Evolutionary conservation across 2,888 invertebrate species (phyloP), one percentile per base, ranked within the genome.

Genomic region (Athalia rosae): DNA sequence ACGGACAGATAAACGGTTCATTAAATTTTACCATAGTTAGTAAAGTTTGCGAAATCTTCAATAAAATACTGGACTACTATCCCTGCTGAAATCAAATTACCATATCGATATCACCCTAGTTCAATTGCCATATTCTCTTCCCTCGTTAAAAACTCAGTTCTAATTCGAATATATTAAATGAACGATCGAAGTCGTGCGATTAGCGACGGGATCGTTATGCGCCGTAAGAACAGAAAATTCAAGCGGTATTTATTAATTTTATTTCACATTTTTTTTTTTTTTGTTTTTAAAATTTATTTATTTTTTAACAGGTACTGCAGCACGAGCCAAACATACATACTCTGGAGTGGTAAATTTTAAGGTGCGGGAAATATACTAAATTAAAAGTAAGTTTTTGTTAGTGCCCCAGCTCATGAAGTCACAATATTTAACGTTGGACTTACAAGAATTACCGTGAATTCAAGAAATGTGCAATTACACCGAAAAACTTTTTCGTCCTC

Each of bases 381-480:
- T 74, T 58, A 47, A n/a, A 28, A 43, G 61, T 41, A 62, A 74
- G 74, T 74, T 74, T 62, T 5, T 47, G 45, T 11, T 41, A 48
- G 8, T 41, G 41, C 13, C 13, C 13, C 59, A 74, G 43, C 61
- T 61, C 74, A 28, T 50, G 74, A 61, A 74, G 74, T 74, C 13
- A 74, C 74, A 62, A 74, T 74, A 74, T 74, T 61, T 69, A 59
- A 41, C 58, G 63, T 69, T n/a, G 50, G 53, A 73, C 62, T 62
- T 47, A 73, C 53, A 67, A 77, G 45, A 28, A 28, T 69, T 71
- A 77, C 50, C 11, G 13, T 50, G 53, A 73, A 67, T 64, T 77
- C 79, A 28, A 28, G 77, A 79, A 76, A 63, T 78, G 80, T 79
- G 83, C 84, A 86, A 85, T 85, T 86, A 85, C 83, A 82, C 80